Conservation (phyloP, 2,888 invertebrate genomes). For the Trachelus troglodyta region DNA sequence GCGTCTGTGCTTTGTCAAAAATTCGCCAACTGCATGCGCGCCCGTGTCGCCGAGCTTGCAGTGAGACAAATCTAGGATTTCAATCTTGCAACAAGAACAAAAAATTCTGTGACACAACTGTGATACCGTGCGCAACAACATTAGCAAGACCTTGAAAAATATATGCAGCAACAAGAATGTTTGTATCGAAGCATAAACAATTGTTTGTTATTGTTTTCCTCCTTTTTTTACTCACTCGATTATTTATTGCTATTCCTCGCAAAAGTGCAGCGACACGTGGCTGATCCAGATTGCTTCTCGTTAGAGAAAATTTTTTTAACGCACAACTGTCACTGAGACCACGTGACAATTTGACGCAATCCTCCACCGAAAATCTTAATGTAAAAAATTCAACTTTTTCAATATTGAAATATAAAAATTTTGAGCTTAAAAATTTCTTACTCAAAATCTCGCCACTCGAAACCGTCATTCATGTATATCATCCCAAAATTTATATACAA, state of each 20-base stretch:
- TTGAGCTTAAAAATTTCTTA: slow-evolving; percentile 30
- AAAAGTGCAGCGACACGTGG: slow-evolving; percentile 71
- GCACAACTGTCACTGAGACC: slow-evolving; percentile 67
- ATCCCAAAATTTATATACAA: slow-evolving; percentile 66
- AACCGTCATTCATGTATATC: slow-evolving; percentile 69
- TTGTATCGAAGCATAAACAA: too few relatives aligned
- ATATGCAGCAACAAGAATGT: too few relatives aligned
- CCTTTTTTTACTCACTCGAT: slow-evolving; percentile 51
- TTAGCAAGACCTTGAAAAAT: too few relatives aligned
- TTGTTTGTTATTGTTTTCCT: neutral
- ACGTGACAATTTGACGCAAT: slow-evolving; percentile 71
- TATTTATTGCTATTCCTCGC: slow-evolving; percentile 68
- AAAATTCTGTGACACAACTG: too few relatives aligned
- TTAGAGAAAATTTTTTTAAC: slow-evolving; percentile 70
- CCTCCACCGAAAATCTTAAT: slow-evolving; percentile 69
- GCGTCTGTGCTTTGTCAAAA: slow-evolving; percentile 48
- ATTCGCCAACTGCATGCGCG: slow-evolving; percentile 73
- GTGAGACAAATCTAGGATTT: slow-evolving; percentile 75
- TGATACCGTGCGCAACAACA: too few relatives aligned
- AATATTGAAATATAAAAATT: too few relatives aligned
- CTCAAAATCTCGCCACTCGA: slow-evolving; percentile 73
- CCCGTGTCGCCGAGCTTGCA: slow-evolving; percentile 75
- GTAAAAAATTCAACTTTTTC: too few relatives aligned
- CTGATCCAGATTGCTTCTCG: slow-evolving; percentile 73
- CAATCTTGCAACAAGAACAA: slow-evolving; percentile 50